Percentiles rank a stretch among this genome's conserved stretches.
Evolutionary conservation across 1,140 invertebrate species (phyloP).

Genomic region (Sitodiplosis mosellana): DNA sequence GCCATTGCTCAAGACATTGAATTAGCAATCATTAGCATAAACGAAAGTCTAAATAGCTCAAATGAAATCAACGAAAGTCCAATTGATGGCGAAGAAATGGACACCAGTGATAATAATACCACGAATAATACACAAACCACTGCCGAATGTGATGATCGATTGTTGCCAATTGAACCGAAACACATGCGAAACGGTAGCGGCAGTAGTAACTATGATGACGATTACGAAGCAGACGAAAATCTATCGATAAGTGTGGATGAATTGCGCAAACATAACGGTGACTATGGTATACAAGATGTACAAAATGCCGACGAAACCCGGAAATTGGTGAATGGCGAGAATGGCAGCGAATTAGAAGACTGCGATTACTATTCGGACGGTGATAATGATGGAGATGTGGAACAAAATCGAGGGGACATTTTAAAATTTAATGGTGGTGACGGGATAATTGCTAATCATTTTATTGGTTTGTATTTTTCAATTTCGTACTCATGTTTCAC

Average conservation of each 20-base stretch:
- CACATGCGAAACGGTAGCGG: not conserved
- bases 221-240: slow-evolving; percentile 21
- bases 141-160: not conserved
- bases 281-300: slow-evolving; percentile 23
- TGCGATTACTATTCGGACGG: slow-evolving; percentile 22
- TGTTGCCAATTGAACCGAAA: not conserved
- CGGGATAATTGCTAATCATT: slow-evolving; percentile 25
- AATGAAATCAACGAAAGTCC: not conserved
- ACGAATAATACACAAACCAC: not conserved
- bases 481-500: not conserved
- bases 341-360: slow-evolving; percentile 15
- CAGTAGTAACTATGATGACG: slow-evolving; percentile 9
- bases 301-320: slow-evolving; percentile 13
- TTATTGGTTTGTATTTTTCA: slow-evolving; percentile 21
- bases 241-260: slow-evolving; percentile 7
- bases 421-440: slow-evolving; percentile 4
- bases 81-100: not conserved
- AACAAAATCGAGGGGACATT: slow-evolving; percentile 11
- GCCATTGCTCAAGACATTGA: not conserved
- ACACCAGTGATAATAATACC: not conserved
- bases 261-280: slow-evolving; percentile 10
- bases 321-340: slow-evolving; percentile 18
- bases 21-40: not conserved
- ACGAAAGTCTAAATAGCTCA: not conserved
- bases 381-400: slow-evolving; percentile 19